Conservation (phyloP, 2,113 vertebrate species). For the Dendrocopos noguchii region DNA sequence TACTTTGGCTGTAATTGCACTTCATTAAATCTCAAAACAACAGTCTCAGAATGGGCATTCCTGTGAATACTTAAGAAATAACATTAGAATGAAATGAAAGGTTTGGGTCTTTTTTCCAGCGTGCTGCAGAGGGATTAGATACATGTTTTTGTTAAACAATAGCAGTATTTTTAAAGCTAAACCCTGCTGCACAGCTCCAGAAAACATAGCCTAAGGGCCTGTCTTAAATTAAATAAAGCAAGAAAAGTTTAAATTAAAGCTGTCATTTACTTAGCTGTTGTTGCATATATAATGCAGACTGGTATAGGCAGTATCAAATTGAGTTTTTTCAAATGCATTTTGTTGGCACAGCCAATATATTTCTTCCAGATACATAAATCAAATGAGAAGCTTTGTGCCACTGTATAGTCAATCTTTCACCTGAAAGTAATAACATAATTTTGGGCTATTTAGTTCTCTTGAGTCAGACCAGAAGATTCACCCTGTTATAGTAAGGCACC, state of each 20-base stretch:
- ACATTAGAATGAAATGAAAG: slow-evolving; percentile 14
- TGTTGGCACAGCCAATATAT: background rate
- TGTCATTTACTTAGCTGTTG: slow-evolving; percentile 21
- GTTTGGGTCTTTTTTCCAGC: slow-evolving; percentile 8
- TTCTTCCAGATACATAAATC: slow-evolving; percentile 29
- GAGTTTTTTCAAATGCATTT: slow-evolving; percentile 8
- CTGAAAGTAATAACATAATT: background rate
- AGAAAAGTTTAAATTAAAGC: slow-evolving; percentile 42
- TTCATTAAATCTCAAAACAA: background rate
- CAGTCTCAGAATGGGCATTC: background rate
- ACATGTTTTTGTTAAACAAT: slow-evolving; percentile 7
- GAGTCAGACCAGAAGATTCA: slow-evolving; percentile 23
- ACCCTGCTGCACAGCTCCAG: background rate
- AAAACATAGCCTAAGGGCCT: background rate
- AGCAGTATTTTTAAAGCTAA: slow-evolving; percentile 30
- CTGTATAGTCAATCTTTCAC: background rate
- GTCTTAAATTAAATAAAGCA: slow-evolving; percentile 25
- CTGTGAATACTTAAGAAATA: background rate
- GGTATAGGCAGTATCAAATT: background rate
- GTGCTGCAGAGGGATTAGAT: background rate
- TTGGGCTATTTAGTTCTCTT: slow-evolving; percentile 2
- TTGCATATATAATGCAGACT: background rate
- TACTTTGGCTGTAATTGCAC: background rate
- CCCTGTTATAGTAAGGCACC: background rate
- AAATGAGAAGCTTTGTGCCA: background rate